Percentiles rank a stretch among this genome's conserved stretches.
These are phyloP conservation scores for Ochropleura leucogaster DNA, from an alignment of 2,888 invertebrate species.

Conservation along the genomic window DNA sequence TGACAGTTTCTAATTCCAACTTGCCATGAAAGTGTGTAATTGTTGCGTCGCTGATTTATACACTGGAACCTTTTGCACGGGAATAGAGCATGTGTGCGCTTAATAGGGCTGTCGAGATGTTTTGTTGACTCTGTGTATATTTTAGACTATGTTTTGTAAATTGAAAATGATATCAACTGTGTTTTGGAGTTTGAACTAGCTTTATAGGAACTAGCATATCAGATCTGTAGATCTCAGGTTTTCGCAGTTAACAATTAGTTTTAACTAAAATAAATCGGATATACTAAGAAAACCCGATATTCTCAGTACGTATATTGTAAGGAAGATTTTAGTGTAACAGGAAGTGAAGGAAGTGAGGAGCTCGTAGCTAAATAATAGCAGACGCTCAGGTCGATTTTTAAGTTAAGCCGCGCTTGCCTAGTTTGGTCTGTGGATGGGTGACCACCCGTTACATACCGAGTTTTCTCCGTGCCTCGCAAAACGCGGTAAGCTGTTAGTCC, in stretches of 20 bases:
- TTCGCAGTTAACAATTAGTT: not conserved
- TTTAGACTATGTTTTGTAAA: slow-evolving; percentile 28
- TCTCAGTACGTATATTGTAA: not conserved
- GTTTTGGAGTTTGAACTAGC: not conserved
- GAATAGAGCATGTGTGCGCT: slow-evolving; percentile 81
- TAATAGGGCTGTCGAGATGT: slow-evolving; percentile 67
- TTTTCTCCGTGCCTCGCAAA: no score
- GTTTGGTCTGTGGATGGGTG: no score
- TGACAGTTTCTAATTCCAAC: slow-evolving; percentile 91
- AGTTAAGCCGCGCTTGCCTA: no score
- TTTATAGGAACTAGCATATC: not conserved
- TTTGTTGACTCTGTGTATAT: slow-evolving; percentile 29
- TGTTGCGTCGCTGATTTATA: slow-evolving; percentile 90
- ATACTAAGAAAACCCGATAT: slow-evolving; percentile 10
- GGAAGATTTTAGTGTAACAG: not conserved
- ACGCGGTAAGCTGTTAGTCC: no score
- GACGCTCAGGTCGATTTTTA: no score
- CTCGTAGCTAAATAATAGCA: no score
- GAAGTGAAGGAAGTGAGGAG: not conserved
- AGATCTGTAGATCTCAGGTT: not conserved
- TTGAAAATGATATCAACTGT: slow-evolving; percentile 10
- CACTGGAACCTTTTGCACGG: slow-evolving; percentile 85
- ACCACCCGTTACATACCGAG: no score
- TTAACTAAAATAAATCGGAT: not conserved
- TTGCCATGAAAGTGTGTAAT: slow-evolving; percentile 91